phyloP scores from a whole-genome alignment of 1,140 invertebrate genomes.

The Doryteuthis pealeii region DNA sequence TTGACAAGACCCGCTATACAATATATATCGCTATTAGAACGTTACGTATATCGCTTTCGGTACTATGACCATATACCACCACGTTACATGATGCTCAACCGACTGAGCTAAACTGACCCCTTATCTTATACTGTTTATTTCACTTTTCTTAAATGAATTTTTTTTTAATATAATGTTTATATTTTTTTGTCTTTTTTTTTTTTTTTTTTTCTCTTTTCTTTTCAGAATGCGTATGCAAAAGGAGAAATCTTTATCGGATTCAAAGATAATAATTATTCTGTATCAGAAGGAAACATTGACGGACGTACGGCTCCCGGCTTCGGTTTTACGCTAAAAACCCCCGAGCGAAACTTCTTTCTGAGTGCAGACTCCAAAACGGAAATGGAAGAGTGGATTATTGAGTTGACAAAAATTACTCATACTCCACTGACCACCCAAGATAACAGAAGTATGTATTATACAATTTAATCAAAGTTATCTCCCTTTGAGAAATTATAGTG shows the following conservation, averaged over 20 bases:
- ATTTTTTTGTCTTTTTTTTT: too few species aligned
- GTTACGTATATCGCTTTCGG: too few species aligned
- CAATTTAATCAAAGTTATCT: too few species aligned
- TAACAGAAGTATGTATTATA: constrained; percentile 68
- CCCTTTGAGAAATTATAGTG: too few species aligned
- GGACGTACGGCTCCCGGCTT: constrained; percentile 68
- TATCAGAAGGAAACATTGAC: constrained; percentile 69
- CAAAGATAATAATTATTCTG: constrained; percentile 72
- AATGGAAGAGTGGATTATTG: constrained; percentile 74
- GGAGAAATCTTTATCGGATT: constrained; percentile 88
- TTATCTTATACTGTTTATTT: too few species aligned
- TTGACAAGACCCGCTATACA: too few species aligned
- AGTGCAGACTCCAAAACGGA: constrained; percentile 78
- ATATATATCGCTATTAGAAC: too few species aligned
- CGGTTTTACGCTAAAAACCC: constrained; percentile 84
- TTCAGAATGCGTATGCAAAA: constrained; percentile 80
- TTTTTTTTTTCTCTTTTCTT: constrained; percentile 21
- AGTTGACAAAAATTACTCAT: constrained; percentile 75
- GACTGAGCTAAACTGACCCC: too few species aligned
- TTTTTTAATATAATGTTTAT: too few species aligned
- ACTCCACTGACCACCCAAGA: constrained; percentile 79
- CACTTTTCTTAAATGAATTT: too few species aligned
- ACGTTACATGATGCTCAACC: too few species aligned
- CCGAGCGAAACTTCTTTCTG: constrained; percentile 78
- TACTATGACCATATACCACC: too few species aligned